A percentile compares a stretch with the other conserved stretches of the same genome.
phyloP scores from a whole-genome alignment of 1,140 invertebrate genomes.

The Drosophila asahinai region DNA sequence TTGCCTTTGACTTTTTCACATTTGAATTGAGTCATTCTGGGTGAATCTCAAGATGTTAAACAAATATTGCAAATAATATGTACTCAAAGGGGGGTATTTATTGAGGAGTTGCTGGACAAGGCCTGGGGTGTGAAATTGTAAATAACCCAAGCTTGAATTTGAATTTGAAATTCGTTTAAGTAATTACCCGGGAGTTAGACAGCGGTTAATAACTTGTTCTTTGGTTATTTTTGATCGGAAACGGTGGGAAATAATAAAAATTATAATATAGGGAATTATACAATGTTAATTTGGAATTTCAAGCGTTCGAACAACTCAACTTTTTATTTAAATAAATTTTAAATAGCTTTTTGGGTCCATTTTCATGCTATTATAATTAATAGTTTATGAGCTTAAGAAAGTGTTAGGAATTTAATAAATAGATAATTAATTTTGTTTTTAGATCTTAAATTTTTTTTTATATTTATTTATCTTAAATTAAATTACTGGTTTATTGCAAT shows the following conservation, averaged over 20 bases:
- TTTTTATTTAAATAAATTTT: too few species aligned
- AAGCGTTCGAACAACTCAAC: too few species aligned
- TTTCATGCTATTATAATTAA: too few species aligned
- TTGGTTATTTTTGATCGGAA: background rate
- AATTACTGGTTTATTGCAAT: too few species aligned
- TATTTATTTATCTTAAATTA: too few species aligned
- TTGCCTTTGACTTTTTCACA: conserved; percentile 51
- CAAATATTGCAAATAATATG: conserved; percentile 11
- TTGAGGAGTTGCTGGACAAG: background rate
- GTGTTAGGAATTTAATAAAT: too few species aligned
- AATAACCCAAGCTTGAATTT: background rate
- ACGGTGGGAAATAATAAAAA: background rate
- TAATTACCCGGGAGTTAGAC: conserved; percentile 2
- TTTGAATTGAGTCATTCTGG: conserved; percentile 46
- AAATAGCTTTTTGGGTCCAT: too few species aligned
- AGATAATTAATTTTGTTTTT: too few species aligned
- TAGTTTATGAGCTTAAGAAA: too few species aligned
- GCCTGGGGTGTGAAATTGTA: conserved; percentile 9
- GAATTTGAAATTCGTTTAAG: conserved; percentile 6
- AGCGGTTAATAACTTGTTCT: conserved; percentile 10
- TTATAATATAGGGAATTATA: too few species aligned
- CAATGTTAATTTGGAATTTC: too few species aligned
- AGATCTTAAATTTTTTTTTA: too few species aligned
- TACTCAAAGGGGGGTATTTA: background rate
- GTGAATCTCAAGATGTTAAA: conserved; percentile 22